phyloP scores from a whole-genome alignment of 2,113 vertebrate genomes.

The Tricholaema leucomelas region DNA sequence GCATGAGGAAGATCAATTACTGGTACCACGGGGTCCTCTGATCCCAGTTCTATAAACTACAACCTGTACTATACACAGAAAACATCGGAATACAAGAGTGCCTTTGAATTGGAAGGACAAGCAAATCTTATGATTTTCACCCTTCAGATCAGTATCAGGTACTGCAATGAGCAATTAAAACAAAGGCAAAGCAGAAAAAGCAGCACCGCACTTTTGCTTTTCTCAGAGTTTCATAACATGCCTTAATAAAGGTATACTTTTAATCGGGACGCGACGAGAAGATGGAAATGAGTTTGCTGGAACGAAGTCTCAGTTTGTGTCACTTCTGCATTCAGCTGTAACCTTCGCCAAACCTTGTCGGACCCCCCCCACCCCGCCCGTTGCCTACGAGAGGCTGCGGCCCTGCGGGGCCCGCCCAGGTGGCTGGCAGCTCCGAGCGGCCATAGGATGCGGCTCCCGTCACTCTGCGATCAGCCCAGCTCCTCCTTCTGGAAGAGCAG shows the following conservation, averaged over 20 bases:
- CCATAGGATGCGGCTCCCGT: slow-evolving; percentile 44
- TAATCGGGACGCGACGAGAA: neutral
- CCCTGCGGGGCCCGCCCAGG: slow-evolving; percentile 15
- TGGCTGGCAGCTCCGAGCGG: neutral
- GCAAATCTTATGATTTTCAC: neutral
- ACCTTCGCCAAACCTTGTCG: slow-evolving; percentile 68
- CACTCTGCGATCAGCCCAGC: slow-evolving; percentile 32
- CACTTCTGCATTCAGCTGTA: slow-evolving; percentile 55
- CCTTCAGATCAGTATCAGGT: slow-evolving; percentile 9
- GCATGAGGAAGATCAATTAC: neutral
- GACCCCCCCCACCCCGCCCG: neutral
- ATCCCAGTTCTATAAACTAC: neutral
- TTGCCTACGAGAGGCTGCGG: slow-evolving; percentile 19
- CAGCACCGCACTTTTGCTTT: neutral
- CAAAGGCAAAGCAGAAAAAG: neutral
- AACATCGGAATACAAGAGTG: neutral
- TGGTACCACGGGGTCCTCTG: neutral
- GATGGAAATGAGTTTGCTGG: neutral
- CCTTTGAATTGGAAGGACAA: neutral
- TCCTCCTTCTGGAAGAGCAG: slow-evolving; percentile 23
- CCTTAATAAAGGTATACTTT: neutral
- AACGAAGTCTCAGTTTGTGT: neutral
- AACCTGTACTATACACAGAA: neutral
- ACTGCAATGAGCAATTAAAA: slow-evolving; percentile 46
- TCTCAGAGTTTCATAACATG: neutral